These are phyloP conservation scores for Mimumesa dahlbomi DNA, from an alignment of 2,888 invertebrate genomes.

Conservation along the genomic window DNA sequence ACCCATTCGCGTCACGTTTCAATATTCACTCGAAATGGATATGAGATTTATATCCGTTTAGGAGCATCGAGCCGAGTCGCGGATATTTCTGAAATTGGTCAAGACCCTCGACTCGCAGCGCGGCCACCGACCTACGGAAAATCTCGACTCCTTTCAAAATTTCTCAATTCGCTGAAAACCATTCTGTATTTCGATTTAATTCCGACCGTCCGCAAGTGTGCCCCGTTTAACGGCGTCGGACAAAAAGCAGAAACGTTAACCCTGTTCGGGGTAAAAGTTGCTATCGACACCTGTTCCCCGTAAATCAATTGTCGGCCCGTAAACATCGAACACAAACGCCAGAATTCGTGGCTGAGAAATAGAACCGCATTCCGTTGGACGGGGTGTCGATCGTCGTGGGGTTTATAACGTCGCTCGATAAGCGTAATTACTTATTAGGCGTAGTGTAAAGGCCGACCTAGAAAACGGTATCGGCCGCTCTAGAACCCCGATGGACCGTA, in stretches of 20 bases:
- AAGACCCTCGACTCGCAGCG: too few relatives aligned
- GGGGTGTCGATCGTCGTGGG: conserved; percentile 35
- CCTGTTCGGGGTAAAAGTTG: conserved; percentile 22
- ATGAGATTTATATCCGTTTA: too few relatives aligned
- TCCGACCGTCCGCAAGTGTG: too few relatives aligned
- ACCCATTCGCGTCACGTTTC: too few relatives aligned
- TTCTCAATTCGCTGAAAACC: too few relatives aligned
- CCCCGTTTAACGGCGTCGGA: too few relatives aligned
- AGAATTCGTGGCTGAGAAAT: conserved; percentile 42
- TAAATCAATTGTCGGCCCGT: conserved; percentile 64
- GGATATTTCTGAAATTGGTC: too few relatives aligned
- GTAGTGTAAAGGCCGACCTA: conserved; percentile 50
- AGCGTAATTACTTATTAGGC: conserved; percentile 64
- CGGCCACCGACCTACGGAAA: too few relatives aligned
- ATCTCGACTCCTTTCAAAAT: too few relatives aligned
- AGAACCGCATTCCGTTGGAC: conserved; percentile 53
- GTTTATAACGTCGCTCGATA: conserved; percentile 55
- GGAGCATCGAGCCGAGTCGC: too few relatives aligned
- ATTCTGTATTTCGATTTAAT: too few relatives aligned
- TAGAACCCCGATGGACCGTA: conserved; percentile 22
- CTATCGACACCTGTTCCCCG: conserved; percentile 59
- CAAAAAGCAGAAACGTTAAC: conserved; percentile 19
- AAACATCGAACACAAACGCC: conserved; percentile 10
- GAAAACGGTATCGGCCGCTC: conserved; percentile 42
- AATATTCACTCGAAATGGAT: too few relatives aligned